Evolutionary conservation across 1,140 invertebrate genomes (phyloP).

Genomic region (Cherax destructor): DNA sequence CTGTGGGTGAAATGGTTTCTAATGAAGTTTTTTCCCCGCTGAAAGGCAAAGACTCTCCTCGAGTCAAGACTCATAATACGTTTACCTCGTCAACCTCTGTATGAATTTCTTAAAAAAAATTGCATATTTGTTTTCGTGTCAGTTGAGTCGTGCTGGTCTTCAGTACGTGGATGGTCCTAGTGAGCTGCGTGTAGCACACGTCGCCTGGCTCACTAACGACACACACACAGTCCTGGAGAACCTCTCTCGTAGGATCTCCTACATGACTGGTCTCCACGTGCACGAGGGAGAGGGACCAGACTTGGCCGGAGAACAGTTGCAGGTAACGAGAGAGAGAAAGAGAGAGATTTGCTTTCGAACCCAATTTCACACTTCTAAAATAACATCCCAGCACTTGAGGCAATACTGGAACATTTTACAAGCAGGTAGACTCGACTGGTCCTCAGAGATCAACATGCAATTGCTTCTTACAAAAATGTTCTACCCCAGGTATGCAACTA

Average conservation of each 20-base stretch:
- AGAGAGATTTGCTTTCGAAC: not conserved
- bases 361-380: no score
- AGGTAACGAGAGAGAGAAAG: not conserved
- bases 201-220: slow-evolving; percentile 1
- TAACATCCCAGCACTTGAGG: no score
- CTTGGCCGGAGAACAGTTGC: not conserved
- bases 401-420: no score
- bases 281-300: not conserved
- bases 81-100: no score
- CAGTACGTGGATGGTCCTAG: not conserved
- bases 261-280: slow-evolving; percentile 16
- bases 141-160: not conserved
- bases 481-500: slow-evolving; percentile 9
- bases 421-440: no score
- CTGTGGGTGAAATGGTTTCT: no score
- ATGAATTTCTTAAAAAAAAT: no score
- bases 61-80: no score
- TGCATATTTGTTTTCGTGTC: not conserved
- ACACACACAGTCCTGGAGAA: not conserved
- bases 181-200: slow-evolving; percentile 16
- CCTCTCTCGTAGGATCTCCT: not conserved
- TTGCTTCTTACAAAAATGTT: no score
- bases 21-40: no score
- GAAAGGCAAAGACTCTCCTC: no score
- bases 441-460: no score